Evolutionary conservation across 2,113 vertebrate genomes (phyloP).

Genomic region (Varanus komodoensis): DNA sequence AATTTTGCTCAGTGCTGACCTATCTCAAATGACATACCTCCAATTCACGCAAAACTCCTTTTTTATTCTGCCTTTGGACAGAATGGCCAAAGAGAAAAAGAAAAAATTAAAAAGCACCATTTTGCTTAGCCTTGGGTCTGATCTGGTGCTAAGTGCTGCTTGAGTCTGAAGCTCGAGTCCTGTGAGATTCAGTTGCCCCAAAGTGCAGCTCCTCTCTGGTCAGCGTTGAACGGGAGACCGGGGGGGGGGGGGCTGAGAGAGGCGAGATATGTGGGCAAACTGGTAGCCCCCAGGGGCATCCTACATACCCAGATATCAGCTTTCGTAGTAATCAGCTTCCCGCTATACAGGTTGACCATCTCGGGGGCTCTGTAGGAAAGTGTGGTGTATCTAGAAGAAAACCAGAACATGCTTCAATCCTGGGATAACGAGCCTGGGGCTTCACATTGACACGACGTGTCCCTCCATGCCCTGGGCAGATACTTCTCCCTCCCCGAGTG

Average conservation of each 20-base stretch:
- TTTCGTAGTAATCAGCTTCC: conserved; percentile 95
- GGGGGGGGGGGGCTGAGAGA: no score
- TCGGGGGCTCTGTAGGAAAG: conserved; percentile 98
- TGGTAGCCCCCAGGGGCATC: fast-evolving
- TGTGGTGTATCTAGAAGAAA: conserved; percentile 90
- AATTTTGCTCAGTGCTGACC: background rate
- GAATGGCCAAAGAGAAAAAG: background rate
- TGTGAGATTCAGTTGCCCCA: background rate
- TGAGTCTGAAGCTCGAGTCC: background rate
- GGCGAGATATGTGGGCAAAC: no score
- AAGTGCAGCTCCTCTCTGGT: background rate
- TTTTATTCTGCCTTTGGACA: background rate
- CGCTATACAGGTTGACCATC: conserved; percentile 97
- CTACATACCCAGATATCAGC: conserved; percentile 96
- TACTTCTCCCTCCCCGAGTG: background rate
- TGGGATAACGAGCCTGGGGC: no score
- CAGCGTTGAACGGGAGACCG: background rate
- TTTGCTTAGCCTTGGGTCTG: background rate
- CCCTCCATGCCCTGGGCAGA: background rate
- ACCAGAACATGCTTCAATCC: background rate
- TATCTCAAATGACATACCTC: background rate
- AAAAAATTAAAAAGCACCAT: no score
- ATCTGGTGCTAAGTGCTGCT: background rate
- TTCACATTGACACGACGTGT: no score
- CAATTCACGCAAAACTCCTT: background rate